A percentile compares a stretch with the other conserved stretches of the same genome.
phyloP scores from a whole-genome alignment of 1,140 invertebrate species.

The Chionoecetes opilio region DNA sequence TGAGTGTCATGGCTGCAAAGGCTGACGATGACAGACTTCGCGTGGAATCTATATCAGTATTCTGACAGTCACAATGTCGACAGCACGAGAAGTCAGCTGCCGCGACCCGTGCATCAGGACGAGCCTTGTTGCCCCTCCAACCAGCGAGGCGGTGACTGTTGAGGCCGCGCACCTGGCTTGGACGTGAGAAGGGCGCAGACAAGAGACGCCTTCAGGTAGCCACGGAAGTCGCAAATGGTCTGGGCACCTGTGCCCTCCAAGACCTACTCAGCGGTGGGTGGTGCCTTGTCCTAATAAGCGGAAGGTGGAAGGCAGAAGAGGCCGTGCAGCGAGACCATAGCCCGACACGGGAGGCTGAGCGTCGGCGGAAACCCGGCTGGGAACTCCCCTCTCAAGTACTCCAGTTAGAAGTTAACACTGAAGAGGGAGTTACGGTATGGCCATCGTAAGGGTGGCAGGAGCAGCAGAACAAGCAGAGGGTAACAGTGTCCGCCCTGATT shows the following conservation, averaged over 20 bases:
- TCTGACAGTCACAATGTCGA: not conserved
- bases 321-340: slow-evolving; percentile 6
- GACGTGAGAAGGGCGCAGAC: not conserved
- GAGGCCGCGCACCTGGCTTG: not conserved
- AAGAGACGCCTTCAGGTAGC: not conserved
- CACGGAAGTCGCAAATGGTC: not conserved
- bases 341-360: slow-evolving; percentile 34
- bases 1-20: not conserved
- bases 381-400: slow-evolving; percentile 47
- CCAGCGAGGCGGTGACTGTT: not conserved
- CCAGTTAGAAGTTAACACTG: slow-evolving; percentile 15
- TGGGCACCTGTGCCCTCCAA: not conserved
- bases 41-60: not conserved
- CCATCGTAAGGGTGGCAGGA: slow-evolving; percentile 33
- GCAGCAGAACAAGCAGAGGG: not conserved
- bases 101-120: not conserved
- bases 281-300: slow-evolving; percentile 6
- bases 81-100: not conserved
- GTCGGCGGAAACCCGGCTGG: not conserved
- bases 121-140: not conserved
- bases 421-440: slow-evolving; percentile 34
- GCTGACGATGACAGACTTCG: not conserved
- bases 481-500: not conserved
- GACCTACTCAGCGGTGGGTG: not conserved
- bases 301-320: slow-evolving; percentile 17